These are phyloP conservation scores for Phengaris arion DNA, from an alignment of 2,888 invertebrate genomes.

Conservation along the genomic window DNA sequence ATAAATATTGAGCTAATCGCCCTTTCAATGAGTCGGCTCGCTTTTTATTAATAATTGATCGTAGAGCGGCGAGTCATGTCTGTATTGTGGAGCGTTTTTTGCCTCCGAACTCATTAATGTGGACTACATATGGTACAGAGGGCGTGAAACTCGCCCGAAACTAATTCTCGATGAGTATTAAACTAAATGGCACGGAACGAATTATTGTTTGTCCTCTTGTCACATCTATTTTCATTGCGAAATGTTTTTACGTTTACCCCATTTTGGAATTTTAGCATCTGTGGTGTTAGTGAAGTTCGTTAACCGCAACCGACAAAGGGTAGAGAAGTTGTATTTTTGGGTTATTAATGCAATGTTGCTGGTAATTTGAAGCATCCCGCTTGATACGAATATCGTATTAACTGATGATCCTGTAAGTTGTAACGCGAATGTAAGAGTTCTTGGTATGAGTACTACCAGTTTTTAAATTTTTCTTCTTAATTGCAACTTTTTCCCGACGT, in stretches of 20 bases:
- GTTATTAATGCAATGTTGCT: not conserved
- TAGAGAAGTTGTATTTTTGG: not conserved
- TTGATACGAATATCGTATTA: not conserved
- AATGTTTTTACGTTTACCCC: not conserved
- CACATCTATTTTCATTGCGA: conserved; percentile 41
- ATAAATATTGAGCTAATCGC: conserved; percentile 81
- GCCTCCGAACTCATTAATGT: conserved; percentile 72
- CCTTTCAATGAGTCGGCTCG: conserved; percentile 79
- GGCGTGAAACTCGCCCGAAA: conserved; percentile 57
- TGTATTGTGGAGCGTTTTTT: conserved; percentile 75
- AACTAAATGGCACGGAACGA: conserved; percentile 63
- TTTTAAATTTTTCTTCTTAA: too few relatives aligned
- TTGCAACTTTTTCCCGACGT: not conserved
- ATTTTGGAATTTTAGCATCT: not conserved
- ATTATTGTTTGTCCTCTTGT: conserved; percentile 58
- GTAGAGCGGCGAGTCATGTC: conserved; percentile 75
- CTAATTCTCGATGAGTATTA: conserved; percentile 61
- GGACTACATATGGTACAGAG: conserved; percentile 61
- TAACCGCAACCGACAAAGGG: not conserved
- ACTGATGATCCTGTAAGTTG: not conserved
- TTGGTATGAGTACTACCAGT: too few relatives aligned
- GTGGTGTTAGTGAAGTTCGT: not conserved
- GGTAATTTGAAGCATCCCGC: not conserved
- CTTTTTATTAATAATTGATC: conserved; percentile 80
- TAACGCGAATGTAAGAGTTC: not conserved